phyloP scores from a whole-genome alignment of 1,140 invertebrate species.

The Leptopilina clavipes region DNA sequence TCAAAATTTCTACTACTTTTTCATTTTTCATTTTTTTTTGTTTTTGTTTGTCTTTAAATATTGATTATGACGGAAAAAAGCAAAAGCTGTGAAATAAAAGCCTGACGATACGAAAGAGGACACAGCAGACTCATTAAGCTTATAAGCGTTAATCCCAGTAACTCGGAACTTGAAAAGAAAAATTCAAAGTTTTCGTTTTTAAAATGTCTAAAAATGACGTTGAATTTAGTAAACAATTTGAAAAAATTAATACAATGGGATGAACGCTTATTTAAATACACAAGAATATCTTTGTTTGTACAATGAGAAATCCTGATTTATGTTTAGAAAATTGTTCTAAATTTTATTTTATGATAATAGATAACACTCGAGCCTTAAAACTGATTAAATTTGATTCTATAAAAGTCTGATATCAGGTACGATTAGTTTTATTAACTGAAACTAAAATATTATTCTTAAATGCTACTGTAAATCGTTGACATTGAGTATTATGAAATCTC shows the following conservation, averaged over 20 bases:
- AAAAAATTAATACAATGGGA: neutral
- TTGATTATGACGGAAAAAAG: slow-evolving; percentile 41
- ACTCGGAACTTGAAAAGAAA: neutral
- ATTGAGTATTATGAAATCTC: slow-evolving; percentile 12
- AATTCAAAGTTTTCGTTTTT: neutral
- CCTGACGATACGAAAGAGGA: slow-evolving; percentile 53
- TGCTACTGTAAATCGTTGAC: neutral
- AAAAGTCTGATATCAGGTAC: slow-evolving; percentile 31
- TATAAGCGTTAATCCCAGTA: slow-evolving; percentile 45
- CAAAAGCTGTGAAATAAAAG: slow-evolving; percentile 52
- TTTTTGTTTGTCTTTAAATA: slow-evolving; percentile 7
- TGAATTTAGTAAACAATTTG: neutral
- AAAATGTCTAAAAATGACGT: neutral
- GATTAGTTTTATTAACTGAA: slow-evolving; percentile 29
- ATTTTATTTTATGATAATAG: neutral
- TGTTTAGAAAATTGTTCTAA: neutral
- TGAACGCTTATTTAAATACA: neutral
- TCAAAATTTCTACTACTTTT: slow-evolving; percentile 20
- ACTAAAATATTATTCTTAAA: neutral
- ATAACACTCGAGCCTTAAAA: neutral
- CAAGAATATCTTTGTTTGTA: neutral
- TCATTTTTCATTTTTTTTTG: no score
- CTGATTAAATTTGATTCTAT: neutral
- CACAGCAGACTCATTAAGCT: slow-evolving; percentile 46
- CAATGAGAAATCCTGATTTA: slow-evolving; percentile 3